Conservation (phyloP, 2,888 invertebrate species). For the Sthenelais limicola region DNA sequence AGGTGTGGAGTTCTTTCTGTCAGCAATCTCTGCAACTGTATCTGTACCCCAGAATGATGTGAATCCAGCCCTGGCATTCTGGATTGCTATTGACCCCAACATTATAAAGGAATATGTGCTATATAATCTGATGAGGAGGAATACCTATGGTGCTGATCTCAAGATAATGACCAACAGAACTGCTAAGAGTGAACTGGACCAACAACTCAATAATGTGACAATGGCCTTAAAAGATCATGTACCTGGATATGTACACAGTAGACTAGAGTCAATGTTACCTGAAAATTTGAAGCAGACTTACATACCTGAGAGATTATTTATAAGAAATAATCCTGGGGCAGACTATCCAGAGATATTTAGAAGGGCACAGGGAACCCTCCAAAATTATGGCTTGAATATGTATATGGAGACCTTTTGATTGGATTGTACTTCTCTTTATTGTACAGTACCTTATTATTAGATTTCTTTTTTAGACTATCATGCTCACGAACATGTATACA, state of each 20-base stretch:
- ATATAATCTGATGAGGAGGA: slow-evolving; percentile 9
- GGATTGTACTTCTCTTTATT: too few species aligned
- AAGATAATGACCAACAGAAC: slow-evolving; percentile 17
- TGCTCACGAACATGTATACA: too few species aligned
- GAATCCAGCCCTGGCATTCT: slow-evolving; percentile 20
- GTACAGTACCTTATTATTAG: too few species aligned
- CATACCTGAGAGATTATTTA: too few species aligned
- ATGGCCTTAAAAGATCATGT: slow-evolving; percentile 23
- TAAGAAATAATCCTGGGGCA: too few species aligned
- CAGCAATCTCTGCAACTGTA: slow-evolving; percentile 12
- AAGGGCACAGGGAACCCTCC: background rate
- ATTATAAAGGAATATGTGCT: background rate
- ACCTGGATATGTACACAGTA: slow-evolving; percentile 15
- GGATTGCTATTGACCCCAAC: slow-evolving; percentile 10
- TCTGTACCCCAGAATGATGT: background rate
- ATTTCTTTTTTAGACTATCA: too few species aligned
- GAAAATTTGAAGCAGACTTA: too few species aligned
- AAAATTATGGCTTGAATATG: background rate
- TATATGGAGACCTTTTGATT: slow-evolving; percentile 26
- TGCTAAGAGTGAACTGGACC: background rate
- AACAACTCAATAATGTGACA: slow-evolving; percentile 6
- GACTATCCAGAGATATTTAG: background rate
- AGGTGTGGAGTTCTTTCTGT: slow-evolving; percentile 23
- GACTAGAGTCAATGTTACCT: too few species aligned
- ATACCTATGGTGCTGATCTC: slow-evolving; percentile 6